phyloP scores from a whole-genome alignment of 2,797 vertebrate genomes.

The Scolopax bukidnonensis region DNA sequence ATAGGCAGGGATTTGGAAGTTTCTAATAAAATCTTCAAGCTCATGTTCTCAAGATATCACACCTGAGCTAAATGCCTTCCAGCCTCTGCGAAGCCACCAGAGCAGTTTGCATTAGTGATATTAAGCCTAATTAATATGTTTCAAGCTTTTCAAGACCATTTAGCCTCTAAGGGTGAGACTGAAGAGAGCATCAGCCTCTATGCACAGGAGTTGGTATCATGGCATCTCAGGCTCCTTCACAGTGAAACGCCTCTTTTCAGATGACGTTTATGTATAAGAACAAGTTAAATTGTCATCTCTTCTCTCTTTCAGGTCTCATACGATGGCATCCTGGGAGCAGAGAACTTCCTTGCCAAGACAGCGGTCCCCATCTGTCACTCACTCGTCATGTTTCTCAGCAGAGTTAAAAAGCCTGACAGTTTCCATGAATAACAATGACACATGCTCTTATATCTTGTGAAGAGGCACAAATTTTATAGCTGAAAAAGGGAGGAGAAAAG shows the following conservation, averaged over 20 bases:
- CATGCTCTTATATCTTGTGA: neutral
- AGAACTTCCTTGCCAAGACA: slow-evolving; percentile 32
- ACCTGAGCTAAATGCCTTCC: neutral
- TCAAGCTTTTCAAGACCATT: neutral
- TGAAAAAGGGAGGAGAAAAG: neutral
- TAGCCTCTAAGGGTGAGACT: neutral
- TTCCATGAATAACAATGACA: slow-evolving; percentile 63
- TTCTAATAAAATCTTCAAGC: neutral
- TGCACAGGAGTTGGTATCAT: neutral
- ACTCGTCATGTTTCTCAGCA: slow-evolving; percentile 7
- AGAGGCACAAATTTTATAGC: slow-evolving; percentile 14
- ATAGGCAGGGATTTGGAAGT: neutral
- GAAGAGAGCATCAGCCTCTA: neutral
- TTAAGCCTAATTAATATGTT: neutral
- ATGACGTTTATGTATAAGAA: neutral
- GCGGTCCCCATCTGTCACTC: slow-evolving; percentile 20
- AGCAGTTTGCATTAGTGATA: neutral
- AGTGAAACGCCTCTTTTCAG: neutral
- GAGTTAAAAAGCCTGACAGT: slow-evolving; percentile 54
- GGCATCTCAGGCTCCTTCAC: neutral
- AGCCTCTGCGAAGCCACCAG: neutral
- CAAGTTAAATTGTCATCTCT: neutral
- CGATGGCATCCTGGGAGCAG: neutral
- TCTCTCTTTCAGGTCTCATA: slow-evolving; percentile 28
- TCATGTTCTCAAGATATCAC: neutral